Conservation (phyloP, 2,888 invertebrate species). For the Ametastegia equiseti region DNA sequence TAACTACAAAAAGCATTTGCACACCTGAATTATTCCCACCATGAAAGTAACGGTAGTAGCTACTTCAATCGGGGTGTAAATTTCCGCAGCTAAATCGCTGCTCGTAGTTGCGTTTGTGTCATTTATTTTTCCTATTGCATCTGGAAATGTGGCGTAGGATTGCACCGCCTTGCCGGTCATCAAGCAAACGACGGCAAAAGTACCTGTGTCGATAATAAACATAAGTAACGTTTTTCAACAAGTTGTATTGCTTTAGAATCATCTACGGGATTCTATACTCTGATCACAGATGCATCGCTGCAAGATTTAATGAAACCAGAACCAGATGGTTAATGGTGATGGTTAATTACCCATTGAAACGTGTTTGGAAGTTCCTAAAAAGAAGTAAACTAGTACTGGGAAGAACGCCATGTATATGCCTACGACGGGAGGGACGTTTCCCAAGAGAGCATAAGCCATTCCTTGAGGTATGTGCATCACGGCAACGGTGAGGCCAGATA, state of each 20-base stretch:
- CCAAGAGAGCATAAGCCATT: constrained; percentile 79
- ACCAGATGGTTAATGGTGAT: too few relatives aligned
- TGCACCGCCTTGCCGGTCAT: constrained; percentile 92
- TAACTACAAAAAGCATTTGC: constrained; percentile 47
- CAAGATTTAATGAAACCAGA: too few relatives aligned
- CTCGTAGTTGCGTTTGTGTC: neutral
- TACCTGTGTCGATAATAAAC: constrained; percentile 76
- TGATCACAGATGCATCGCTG: too few relatives aligned
- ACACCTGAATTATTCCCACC: constrained; percentile 85
- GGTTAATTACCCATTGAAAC: constrained; percentile 82
- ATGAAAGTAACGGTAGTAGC: constrained; percentile 85
- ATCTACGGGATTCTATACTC: too few relatives aligned
- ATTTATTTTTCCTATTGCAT: neutral
- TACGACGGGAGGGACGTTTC: constrained; percentile 77
- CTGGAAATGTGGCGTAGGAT: constrained; percentile 65
- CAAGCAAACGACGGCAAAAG: constrained; percentile 92
- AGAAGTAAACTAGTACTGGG: constrained; percentile 80
- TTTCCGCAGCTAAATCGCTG: constrained; percentile 56
- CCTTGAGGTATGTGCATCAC: constrained; percentile 93
- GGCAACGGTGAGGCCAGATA: constrained; percentile 90
- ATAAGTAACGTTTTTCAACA: too few relatives aligned
- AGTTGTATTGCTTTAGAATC: too few relatives aligned
- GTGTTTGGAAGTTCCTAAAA: constrained; percentile 83
- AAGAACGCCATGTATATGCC: constrained; percentile 80
- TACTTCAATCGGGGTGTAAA: constrained; percentile 79